phyloP scores from a whole-genome alignment of 2,888 invertebrate genomes.

The Tachina fera region DNA sequence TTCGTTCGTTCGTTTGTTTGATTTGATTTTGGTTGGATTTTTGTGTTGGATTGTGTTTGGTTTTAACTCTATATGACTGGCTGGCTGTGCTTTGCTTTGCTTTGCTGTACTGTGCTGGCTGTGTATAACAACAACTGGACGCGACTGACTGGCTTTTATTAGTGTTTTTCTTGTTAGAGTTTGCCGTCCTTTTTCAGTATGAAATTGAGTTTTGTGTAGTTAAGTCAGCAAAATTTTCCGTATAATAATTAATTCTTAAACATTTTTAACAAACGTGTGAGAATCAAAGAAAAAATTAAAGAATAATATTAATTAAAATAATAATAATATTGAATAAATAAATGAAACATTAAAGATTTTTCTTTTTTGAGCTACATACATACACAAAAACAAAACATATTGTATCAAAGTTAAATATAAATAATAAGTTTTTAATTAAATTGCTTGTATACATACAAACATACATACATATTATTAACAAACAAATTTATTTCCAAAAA shows the following conservation, averaged over 20 bases:
- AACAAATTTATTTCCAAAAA: constrained; percentile 5
- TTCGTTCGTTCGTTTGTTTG: constrained; percentile 60
- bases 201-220: constrained; percentile 84
- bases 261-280: constrained; percentile 67
- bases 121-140: constrained; percentile 67
- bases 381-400: constrained; percentile 30
- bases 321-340: constrained; percentile 32
- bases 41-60: constrained; percentile 62
- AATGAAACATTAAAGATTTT: constrained; percentile 33
- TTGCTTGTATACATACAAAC: background rate
- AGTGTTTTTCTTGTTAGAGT: constrained; percentile 77
- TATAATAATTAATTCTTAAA: constrained; percentile 76
- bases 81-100: constrained; percentile 55
- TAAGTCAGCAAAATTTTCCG: constrained; percentile 83
- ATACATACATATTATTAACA: background rate
- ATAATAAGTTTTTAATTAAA: constrained; percentile 49
- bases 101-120: constrained; percentile 55
- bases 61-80: constrained; percentile 63
- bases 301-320: background rate
- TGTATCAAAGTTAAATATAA: constrained; percentile 31
- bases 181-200: constrained; percentile 83
- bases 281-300: constrained; percentile 65
- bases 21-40: constrained; percentile 62
- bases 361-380: constrained; percentile 5
- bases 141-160: constrained; percentile 60